phyloP scores from a whole-genome alignment of 2,888 invertebrate genomes.

The Rhingia campestris region DNA sequence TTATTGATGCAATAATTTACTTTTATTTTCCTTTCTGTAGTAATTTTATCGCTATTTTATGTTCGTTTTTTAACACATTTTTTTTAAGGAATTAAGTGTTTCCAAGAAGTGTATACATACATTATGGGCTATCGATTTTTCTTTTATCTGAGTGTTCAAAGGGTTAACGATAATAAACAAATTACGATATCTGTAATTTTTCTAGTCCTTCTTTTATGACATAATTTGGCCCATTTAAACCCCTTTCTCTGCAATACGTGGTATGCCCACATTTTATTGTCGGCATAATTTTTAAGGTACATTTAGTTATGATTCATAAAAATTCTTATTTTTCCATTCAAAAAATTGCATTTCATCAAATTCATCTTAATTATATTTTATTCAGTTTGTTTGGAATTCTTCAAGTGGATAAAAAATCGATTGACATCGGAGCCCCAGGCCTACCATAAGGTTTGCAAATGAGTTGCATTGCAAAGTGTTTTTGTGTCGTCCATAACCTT shows the following conservation, averaged over 20 bases:
- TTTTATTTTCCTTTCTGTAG: slow-evolving; percentile 20
- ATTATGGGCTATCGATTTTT: too few relatives aligned
- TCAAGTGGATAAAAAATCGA: slow-evolving; percentile 44
- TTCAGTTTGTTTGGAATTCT: slow-evolving; percentile 58
- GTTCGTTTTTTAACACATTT: slow-evolving; percentile 9
- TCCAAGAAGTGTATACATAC: too few relatives aligned
- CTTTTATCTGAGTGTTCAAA: too few relatives aligned
- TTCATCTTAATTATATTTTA: slow-evolving; percentile 12
- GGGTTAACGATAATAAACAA: too few relatives aligned
- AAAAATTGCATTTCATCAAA: neutral
- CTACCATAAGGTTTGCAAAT: slow-evolving; percentile 53
- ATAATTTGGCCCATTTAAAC: too few relatives aligned
- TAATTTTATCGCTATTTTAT: slow-evolving; percentile 28
- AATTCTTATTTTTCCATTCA: neutral
- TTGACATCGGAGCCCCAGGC: slow-evolving; percentile 18
- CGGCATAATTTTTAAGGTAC: too few relatives aligned
- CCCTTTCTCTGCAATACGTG: too few relatives aligned
- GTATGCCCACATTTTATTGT: too few relatives aligned
- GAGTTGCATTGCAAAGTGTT: slow-evolving; percentile 7
- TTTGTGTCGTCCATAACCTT: slow-evolving; percentile 13
- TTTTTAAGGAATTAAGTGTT: too few relatives aligned
- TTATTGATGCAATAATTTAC: slow-evolving; percentile 28
- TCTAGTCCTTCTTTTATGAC: too few relatives aligned
- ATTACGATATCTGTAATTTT: too few relatives aligned
- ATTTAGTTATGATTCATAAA: too few relatives aligned